A percentile compares a stretch with the other conserved stretches of the same genome.
These are phyloP conservation scores for Cephus spinipes DNA, from an alignment of 2,888 invertebrate species.

Conservation along the genomic window DNA sequence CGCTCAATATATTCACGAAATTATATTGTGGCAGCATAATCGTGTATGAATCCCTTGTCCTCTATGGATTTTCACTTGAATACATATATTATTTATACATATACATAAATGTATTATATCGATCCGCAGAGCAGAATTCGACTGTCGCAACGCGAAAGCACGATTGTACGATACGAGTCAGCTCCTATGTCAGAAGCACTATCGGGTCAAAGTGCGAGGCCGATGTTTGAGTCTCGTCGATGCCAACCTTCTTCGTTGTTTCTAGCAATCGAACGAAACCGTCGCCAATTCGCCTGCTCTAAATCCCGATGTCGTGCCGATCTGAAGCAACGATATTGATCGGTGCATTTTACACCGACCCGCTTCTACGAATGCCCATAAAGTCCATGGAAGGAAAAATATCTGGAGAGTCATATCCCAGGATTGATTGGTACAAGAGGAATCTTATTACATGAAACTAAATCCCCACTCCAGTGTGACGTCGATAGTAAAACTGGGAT, in stretches of 20 bases:
- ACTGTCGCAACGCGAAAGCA: no score
- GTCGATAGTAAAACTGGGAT: not conserved
- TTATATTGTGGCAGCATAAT: no score
- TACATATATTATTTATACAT: no score
- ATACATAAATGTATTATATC: no score
- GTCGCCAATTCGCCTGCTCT: not conserved
- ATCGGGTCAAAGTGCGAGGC: not conserved
- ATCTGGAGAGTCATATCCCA: not conserved
- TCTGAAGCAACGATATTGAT: not conserved
- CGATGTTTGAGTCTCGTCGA: not conserved
- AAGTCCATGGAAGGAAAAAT: not conserved
- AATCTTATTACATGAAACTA: not conserved
- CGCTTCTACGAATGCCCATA: not conserved
- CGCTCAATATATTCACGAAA: not conserved
- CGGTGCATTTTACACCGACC: not conserved
- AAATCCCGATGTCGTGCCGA: not conserved
- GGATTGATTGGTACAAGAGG: not conserved
- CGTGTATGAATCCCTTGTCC: no score
- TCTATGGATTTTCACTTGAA: no score
- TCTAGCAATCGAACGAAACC: not conserved
- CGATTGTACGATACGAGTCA: not conserved
- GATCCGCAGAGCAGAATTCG: no score
- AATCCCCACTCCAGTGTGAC: not conserved
- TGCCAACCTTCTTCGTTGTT: not conserved
- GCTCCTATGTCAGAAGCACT: no score